Percentiles rank a stretch among this genome's conserved stretches.
Conservation (phyloP, 2,113 vertebrate species). For the Isichthys henryi region DNA sequence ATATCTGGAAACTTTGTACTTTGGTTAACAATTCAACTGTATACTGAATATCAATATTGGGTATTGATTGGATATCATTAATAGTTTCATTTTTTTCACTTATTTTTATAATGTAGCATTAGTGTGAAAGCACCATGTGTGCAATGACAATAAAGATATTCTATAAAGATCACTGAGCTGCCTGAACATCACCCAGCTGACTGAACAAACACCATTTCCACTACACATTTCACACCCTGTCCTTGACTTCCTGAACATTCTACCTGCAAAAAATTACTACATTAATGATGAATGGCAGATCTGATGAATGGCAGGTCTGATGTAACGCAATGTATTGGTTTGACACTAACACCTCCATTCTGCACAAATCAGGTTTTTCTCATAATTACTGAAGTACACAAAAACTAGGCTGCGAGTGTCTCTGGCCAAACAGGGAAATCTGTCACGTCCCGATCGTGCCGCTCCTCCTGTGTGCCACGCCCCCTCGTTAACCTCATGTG, state of each 20-base stretch:
- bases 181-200: not conserved
- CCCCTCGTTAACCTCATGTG: too few relatives aligned
- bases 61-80: not conserved
- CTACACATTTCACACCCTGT: not conserved
- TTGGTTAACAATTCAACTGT: not conserved
- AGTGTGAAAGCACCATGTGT: not conserved
- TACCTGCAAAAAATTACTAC: not conserved
- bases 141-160: not conserved
- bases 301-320: not conserved
- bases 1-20: not conserved
- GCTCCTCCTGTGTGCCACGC: too few relatives aligned
- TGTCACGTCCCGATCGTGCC: too few relatives aligned
- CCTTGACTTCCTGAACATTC: not conserved
- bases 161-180: not conserved
- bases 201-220: not conserved
- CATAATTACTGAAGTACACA: not conserved
- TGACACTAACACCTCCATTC: not conserved
- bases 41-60: not conserved
- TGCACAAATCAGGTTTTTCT: not conserved
- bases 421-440: not conserved
- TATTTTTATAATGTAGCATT: not conserved
- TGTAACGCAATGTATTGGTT: not conserved
- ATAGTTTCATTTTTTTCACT: not conserved
- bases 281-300: not conserved
- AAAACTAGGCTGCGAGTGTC: not conserved